Base-by-base conservation (phyloP, 2,797 vertebrate species). In the Novumbra hubbsi region DNA sequence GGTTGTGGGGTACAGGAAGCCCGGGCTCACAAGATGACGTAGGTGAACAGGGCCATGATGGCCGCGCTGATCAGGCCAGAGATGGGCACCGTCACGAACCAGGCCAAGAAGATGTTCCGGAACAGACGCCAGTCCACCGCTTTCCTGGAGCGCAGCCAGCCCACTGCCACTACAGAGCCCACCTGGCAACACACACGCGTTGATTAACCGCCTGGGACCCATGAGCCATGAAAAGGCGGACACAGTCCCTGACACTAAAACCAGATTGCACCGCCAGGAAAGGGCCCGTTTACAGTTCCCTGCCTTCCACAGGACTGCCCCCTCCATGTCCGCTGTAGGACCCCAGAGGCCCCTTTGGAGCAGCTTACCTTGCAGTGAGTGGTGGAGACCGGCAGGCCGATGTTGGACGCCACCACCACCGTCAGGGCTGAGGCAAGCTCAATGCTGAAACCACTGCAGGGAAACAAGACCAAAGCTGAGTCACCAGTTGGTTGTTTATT, bases 81-180 rank as follows among this genome's bases (percentile, higher is more conserved):
- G 84, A 99, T 98, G 57, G 97, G 97, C 64, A 99, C 98, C 0
- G 98, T 99, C 84, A 99, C 98, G 0, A 99, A 99, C 98, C 98
- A 99, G 0, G 98, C 97, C 95, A 99, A 88, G 86, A 99, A 99
- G 92, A 99, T 99, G 86, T 99, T 99, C 19, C 97, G 95, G 87
- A 99, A 99, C 63, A 99, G 94, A 19, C 95, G 93, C 97, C 97
- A 99, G 78, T 99, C 98, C n/a, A 99, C 98, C 0, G 97, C 96
- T 83, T 98, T 99, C 81, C 73, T 94, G 50, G 98, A 99, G 27
- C 96, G 95, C 71, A 99, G 92, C 97, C 97, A 99, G 62, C 97
- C 98, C 1, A 99, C 97, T 0, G 98, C 96, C 0, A 99, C 97
- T 63, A 99, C 97, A 0, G 98, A 99, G 75, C 98, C 98, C 79